These are phyloP conservation scores for Yponomeuta sedellus DNA, from an alignment of 2,888 invertebrate species.

Conservation along the genomic window DNA sequence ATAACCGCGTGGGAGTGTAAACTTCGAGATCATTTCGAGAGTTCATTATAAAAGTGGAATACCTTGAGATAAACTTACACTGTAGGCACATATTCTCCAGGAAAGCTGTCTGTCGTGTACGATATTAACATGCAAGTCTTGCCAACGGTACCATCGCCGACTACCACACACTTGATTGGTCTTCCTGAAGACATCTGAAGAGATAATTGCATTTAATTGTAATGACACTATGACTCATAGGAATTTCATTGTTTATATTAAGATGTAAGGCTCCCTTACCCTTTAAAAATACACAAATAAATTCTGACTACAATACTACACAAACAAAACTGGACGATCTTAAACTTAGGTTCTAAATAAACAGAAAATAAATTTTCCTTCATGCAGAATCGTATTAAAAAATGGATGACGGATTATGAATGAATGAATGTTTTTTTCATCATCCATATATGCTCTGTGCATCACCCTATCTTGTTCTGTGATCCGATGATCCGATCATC, in stretches of 20 bases:
- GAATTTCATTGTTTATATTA: neutral
- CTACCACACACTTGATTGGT: slow-evolving; percentile 94
- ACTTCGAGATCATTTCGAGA: neutral
- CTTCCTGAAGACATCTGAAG: slow-evolving; percentile 91
- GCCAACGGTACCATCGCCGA: slow-evolving; percentile 95
- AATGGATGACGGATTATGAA: slow-evolving; percentile 27
- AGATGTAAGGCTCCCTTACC: neutral
- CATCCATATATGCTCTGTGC: too few species aligned
- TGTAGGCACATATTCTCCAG: slow-evolving; percentile 95
- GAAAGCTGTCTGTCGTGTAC: slow-evolving; percentile 94
- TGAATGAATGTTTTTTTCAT: too few species aligned
- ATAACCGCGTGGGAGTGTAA: neutral
- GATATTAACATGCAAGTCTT: slow-evolving; percentile 96
- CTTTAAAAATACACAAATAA: neutral
- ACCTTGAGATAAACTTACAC: slow-evolving; percentile 80
- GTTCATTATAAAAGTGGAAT: neutral
- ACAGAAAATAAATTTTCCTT: slow-evolving; percentile 1
- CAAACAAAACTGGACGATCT: slow-evolving; percentile 28
- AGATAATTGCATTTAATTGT: neutral
- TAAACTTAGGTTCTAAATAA: slow-evolving; percentile 23
- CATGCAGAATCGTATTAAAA: slow-evolving; percentile 48
- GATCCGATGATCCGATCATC: too few species aligned
- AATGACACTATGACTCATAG: slow-evolving; percentile 57
- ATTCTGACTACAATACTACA: slow-evolving; percentile 24
- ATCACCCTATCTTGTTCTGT: too few species aligned